Percentiles rank a stretch among this genome's conserved stretches.
Conservation (phyloP, 2,888 invertebrate species). For the Ptilodon capucinus region DNA sequence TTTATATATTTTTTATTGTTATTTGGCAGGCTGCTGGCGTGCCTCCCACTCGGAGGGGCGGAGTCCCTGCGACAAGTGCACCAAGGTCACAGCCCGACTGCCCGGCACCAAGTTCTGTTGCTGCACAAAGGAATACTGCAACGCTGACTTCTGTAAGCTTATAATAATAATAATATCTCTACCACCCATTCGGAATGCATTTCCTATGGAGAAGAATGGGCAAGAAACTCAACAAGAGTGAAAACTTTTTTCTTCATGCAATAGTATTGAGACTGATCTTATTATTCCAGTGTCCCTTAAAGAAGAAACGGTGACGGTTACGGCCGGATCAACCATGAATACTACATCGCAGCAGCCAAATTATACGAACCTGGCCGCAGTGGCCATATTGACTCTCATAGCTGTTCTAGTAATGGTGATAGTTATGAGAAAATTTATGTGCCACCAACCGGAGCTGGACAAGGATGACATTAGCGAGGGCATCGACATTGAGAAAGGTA, state of each 20-base stretch:
- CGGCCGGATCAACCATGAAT: conserved; percentile 64
- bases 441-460: conserved; percentile 39
- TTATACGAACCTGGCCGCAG: conserved; percentile 53
- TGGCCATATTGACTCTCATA: conserved; percentile 47
- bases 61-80: conserved; percentile 73
- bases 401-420: conserved; percentile 52
- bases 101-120: conserved; percentile 91
- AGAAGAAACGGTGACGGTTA: conserved; percentile 64
- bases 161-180: too few relatives aligned
- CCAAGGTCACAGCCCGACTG: conserved; percentile 56
- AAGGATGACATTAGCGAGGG: conserved; percentile 46
- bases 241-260: too few relatives aligned
- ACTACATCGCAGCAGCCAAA: conserved; percentile 37
- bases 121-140: conserved; percentile 90
- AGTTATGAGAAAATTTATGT: conserved; percentile 54
- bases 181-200: too few relatives aligned
- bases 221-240: too few relatives aligned
- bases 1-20: too few relatives aligned
- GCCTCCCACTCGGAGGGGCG: conserved; percentile 83
- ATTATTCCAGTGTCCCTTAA: conserved; percentile 49
- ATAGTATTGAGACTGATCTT: too few relatives aligned
- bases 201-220: not conserved
- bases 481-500: conserved; percentile 63
- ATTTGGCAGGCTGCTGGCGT: conserved; percentile 65
- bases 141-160: conserved; percentile 83